Conservation (phyloP, 2,888 invertebrate species). For the Scaptodrosophila latifasciaeformis region DNA sequence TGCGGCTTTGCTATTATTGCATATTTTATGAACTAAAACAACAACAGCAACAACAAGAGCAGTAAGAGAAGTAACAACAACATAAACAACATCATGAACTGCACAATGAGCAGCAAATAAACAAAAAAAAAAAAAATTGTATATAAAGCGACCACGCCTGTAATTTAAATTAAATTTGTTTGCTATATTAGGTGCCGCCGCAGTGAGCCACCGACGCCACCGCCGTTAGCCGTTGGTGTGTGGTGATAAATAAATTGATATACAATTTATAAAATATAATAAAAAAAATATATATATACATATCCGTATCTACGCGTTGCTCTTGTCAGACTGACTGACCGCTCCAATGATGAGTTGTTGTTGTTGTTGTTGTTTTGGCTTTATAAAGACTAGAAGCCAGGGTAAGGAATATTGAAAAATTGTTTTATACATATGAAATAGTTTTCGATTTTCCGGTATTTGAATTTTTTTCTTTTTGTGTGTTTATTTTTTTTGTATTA, state of each 20-base stretch:
- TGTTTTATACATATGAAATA: conserved; percentile 1
- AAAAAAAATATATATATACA: conserved; percentile 18
- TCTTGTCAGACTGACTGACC: conserved; percentile 39
- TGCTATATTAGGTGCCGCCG: conserved; percentile 65
- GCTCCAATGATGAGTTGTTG: conserved; percentile 61
- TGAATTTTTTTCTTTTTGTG: conserved; percentile 2
- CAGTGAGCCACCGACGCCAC: conserved; percentile 27
- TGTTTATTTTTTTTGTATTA: conserved; percentile 13
- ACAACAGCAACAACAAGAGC: conserved; percentile 19
- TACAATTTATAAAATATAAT: conserved; percentile 16
- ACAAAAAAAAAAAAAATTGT: too few relatives aligned
- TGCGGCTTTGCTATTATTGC: conserved; percentile 47
- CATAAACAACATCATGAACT: conserved; percentile 31
- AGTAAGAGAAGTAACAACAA: conserved; percentile 18
- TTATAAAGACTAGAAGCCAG: conserved; percentile 39
- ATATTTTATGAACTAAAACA: conserved; percentile 61
- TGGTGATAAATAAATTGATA: conserved; percentile 8
- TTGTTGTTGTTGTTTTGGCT: conserved; percentile 37
- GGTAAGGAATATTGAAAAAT: conserved; percentile 8
- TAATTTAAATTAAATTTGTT: conserved; percentile 68
- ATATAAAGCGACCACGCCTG: conserved; percentile 63
- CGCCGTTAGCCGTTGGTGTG: too few relatives aligned
- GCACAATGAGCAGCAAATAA: conserved; percentile 54
- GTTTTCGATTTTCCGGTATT: conserved; percentile 3
- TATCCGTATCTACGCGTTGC: conserved; percentile 55